Percentiles rank a stretch among this genome's conserved stretches.
Conservation (phyloP, 2,888 invertebrate genomes). For the Ectemnius continuus region DNA sequence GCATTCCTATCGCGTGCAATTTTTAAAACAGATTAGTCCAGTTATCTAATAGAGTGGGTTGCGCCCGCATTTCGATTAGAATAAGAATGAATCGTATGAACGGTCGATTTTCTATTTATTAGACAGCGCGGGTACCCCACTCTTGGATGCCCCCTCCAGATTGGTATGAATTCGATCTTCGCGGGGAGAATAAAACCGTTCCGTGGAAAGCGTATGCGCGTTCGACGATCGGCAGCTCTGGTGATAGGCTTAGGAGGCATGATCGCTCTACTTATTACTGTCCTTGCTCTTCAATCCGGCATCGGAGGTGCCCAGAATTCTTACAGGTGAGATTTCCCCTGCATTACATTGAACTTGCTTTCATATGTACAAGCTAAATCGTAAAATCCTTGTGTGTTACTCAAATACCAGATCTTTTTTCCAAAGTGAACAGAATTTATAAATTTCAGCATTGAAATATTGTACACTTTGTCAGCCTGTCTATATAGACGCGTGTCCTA, state of each 20-base stretch:
- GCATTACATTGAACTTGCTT: not conserved
- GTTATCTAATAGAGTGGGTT: no score
- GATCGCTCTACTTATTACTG: constrained; percentile 52
- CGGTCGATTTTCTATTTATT: constrained; percentile 9
- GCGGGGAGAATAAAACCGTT: constrained; percentile 57
- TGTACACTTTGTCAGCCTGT: no score
- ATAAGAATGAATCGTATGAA: constrained; percentile 1
- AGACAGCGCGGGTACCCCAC: constrained; percentile 28
- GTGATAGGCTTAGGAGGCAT: constrained; percentile 55
- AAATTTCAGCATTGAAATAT: no score
- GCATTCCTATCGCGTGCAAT: no score
- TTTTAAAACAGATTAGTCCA: no score
- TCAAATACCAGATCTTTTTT: no score
- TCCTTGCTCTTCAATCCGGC: constrained; percentile 45
- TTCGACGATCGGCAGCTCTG: constrained; percentile 48
- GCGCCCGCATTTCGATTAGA: not conserved
- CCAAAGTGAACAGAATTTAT: no score
- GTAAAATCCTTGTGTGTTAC: no score
- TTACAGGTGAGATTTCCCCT: constrained; percentile 27
- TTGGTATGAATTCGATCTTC: constrained; percentile 23
- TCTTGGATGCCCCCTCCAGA: constrained; percentile 29
- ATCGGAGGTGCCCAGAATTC: constrained; percentile 38
- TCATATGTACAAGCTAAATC: no score
- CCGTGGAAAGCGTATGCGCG: constrained; percentile 43
- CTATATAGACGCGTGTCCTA: no score